Percentiles rank a stretch among this genome's conserved stretches.
Conservation (phyloP, 1,140 invertebrate genomes). For the Telenomus remus region DNA sequence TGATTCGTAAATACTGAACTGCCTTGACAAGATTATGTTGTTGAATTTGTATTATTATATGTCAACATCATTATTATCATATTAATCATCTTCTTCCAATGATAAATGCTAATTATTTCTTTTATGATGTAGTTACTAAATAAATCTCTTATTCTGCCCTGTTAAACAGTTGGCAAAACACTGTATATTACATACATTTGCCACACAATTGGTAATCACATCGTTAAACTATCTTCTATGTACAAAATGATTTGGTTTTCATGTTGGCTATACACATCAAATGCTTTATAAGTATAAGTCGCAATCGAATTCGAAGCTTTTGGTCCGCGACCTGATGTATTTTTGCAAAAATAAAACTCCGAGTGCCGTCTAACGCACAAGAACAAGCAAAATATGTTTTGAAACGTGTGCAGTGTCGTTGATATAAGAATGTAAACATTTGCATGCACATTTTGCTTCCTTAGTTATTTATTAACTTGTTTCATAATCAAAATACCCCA, state of each 20-base stretch:
- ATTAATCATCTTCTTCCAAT: conserved; percentile 35
- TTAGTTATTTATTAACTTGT: too few species aligned
- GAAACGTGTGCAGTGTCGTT: too few species aligned
- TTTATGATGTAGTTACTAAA: conserved; percentile 45
- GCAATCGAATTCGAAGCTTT: background rate
- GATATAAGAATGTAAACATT: too few species aligned
- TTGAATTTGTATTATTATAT: conserved; percentile 35
- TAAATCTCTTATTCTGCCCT: conserved; percentile 40
- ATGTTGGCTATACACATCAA: conserved; percentile 16
- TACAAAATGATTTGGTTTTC: conserved; percentile 44
- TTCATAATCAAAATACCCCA: too few species aligned
- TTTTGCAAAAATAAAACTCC: too few species aligned
- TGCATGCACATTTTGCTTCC: too few species aligned
- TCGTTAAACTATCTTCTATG: conserved; percentile 52
- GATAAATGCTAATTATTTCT: conserved; percentile 45
- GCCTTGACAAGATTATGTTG: conserved; percentile 29
- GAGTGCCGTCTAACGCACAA: too few species aligned
- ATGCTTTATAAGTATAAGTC: conserved; percentile 11
- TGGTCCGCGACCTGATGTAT: too few species aligned
- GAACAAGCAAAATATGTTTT: too few species aligned
- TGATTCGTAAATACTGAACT: conserved; percentile 31
- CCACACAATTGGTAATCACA: conserved; percentile 51
- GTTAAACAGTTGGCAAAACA: conserved; percentile 55
- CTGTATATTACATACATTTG: conserved; percentile 54
- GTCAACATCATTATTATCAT: conserved; percentile 44